Percentiles rank a stretch among this genome's conserved stretches.
These are phyloP conservation scores for Ophion obscuratus DNA, from an alignment of 2,888 invertebrate species.

Conservation along the genomic window DNA sequence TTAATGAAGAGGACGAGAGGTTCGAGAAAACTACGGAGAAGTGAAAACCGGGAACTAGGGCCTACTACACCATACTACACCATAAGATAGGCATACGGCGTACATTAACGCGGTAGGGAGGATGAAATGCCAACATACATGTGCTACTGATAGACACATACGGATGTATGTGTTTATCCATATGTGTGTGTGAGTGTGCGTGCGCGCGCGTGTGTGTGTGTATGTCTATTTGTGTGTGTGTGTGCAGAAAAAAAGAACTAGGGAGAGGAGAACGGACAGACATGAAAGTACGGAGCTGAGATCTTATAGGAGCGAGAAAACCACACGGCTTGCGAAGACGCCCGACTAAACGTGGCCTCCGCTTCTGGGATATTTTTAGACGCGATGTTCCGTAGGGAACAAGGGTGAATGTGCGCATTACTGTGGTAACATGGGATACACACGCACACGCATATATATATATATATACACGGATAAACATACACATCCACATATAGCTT, in stretches of 20 bases:
- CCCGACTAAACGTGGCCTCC: constrained; percentile 49
- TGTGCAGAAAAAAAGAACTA: background rate
- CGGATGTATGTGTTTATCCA: too few species aligned
- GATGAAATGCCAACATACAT: background rate
- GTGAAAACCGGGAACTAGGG: constrained; percentile 17
- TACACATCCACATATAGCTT: background rate
- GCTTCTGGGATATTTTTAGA: constrained; percentile 72
- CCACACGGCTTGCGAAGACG: constrained; percentile 40
- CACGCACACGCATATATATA: background rate
- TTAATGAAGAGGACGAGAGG: constrained; percentile 23
- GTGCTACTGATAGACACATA: background rate
- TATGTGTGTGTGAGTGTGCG: too few species aligned
- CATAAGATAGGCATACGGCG: constrained; percentile 4
- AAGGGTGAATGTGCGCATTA: constrained; percentile 81
- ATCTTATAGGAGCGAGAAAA: constrained; percentile 45
- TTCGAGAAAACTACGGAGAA: constrained; percentile 3
- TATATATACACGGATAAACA: background rate
- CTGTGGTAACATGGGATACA: constrained; percentile 37
- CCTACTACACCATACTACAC: background rate
- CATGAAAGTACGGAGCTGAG: constrained; percentile 8
- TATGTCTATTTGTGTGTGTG: too few species aligned
- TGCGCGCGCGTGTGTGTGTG: too few species aligned
- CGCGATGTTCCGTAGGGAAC: constrained; percentile 77
- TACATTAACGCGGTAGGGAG: background rate
- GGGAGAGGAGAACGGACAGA: background rate